These are phyloP conservation scores for Amphipoea lucens DNA, from an alignment of 2,888 invertebrate species.

Conservation along the genomic window DNA sequence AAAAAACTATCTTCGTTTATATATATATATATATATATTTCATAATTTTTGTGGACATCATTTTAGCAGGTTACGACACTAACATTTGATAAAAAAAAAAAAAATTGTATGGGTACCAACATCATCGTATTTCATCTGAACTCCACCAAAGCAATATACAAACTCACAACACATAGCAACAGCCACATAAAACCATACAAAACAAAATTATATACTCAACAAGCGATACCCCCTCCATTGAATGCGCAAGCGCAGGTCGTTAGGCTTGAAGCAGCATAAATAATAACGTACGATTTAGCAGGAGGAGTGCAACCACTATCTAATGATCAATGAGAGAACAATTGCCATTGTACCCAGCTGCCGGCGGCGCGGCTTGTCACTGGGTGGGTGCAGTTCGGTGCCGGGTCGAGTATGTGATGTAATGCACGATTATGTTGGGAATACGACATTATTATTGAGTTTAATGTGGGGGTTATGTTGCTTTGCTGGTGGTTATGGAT, in stretches of 20 bases:
- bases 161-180: constrained; percentile 27
- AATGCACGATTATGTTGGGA: constrained; percentile 66
- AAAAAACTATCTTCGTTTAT: too few relatives aligned
- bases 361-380: constrained; percentile 85
- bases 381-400: constrained; percentile 75
- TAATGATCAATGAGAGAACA: constrained; percentile 81
- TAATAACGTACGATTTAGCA: constrained; percentile 75
- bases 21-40: too few relatives aligned
- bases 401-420: constrained; percentile 65
- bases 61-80: not conserved
- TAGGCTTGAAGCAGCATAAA: constrained; percentile 71
- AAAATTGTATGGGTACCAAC: too few relatives aligned
- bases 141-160: constrained; percentile 7
- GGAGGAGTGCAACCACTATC: constrained; percentile 75
- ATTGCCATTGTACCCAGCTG: constrained; percentile 85
- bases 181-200: constrained; percentile 37
- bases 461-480: constrained; percentile 30
- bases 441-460: constrained; percentile 67
- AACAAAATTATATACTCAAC: constrained; percentile 66
- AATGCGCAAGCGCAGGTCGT: constrained; percentile 63
- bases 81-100: not conserved
- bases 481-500: not conserved
- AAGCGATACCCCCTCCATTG: constrained; percentile 60
- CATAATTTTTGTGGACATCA: not conserved
- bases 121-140: not conserved